Percentiles rank a stretch among this genome's conserved stretches.
Evolutionary conservation across 2,888 invertebrate species (phyloP).

Genomic region (Dascillus cervinus): DNA sequence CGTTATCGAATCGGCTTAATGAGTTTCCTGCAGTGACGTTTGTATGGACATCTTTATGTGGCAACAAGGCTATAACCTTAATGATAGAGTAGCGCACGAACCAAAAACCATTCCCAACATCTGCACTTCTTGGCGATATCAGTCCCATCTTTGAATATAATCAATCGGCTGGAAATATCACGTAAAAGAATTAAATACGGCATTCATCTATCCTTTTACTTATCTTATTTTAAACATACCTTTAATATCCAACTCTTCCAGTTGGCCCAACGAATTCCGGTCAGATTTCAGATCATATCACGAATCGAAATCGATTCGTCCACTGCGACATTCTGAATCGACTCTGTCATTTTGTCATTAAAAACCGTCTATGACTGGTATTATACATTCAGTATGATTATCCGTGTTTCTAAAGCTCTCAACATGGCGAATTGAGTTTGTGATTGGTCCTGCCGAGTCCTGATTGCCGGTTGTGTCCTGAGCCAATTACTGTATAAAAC

Average conservation of each 20-base stretch:
- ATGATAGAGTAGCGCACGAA: constrained; percentile 29
- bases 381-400: constrained; percentile 36
- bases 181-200: constrained; percentile 44
- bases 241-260: constrained; percentile 38
- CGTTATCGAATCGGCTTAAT: too few relatives aligned
- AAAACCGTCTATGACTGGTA: constrained; percentile 40
- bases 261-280: constrained; percentile 20
- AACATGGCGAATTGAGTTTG: constrained; percentile 20
- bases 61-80: too few relatives aligned
- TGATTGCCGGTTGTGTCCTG: constrained; percentile 17
- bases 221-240: constrained; percentile 43
- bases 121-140: constrained; percentile 23
- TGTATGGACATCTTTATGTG: too few relatives aligned
- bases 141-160: constrained; percentile 36
- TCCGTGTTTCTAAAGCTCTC: constrained; percentile 17
- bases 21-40: too few relatives aligned
- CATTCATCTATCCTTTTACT: constrained; percentile 44
- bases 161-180: constrained; percentile 43
- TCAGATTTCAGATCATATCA: not conserved
- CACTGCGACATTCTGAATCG: constrained; percentile 34
- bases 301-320: constrained; percentile 17
- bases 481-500: constrained; percentile 39
- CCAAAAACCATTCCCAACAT: constrained; percentile 13
- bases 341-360: constrained; percentile 45
- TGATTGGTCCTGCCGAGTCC: constrained; percentile 22